Conservation (phyloP, 1,140 invertebrate species). For the Dolichoris vasculosae region DNA sequence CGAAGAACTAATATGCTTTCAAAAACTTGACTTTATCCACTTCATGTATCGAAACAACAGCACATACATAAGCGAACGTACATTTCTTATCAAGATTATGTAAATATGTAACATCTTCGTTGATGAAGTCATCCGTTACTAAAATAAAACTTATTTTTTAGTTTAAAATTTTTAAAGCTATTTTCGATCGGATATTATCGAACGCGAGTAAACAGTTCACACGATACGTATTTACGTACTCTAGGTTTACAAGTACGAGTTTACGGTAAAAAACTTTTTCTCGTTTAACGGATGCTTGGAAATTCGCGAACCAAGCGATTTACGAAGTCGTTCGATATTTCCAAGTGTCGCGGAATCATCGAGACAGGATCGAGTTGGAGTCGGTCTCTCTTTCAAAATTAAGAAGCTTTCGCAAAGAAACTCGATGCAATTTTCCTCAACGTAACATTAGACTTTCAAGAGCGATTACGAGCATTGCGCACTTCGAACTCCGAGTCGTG, state of each 20-base stretch:
- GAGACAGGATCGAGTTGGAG: too few relatives aligned
- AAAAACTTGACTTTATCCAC: neutral
- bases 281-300: too few relatives aligned
- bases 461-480: neutral
- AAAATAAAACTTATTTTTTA: neutral
- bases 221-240: neutral
- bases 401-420: neutral
- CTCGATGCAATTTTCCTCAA: neutral
- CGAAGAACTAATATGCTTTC: neutral
- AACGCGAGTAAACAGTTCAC: neutral
- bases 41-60: neutral
- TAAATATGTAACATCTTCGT: neutral
- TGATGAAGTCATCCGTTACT: neutral
- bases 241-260: too few relatives aligned
- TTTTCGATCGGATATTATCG: neutral
- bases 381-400: neutral
- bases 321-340: too few relatives aligned
- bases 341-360: too few relatives aligned
- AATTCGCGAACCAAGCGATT: too few relatives aligned
- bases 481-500: neutral
- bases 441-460: neutral
- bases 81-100: neutral
- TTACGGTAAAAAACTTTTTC: too few relatives aligned
- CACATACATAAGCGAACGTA: neutral
- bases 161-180: neutral